phyloP scores from a whole-genome alignment of 2,113 vertebrate genomes.

The Garra rufa region DNA sequence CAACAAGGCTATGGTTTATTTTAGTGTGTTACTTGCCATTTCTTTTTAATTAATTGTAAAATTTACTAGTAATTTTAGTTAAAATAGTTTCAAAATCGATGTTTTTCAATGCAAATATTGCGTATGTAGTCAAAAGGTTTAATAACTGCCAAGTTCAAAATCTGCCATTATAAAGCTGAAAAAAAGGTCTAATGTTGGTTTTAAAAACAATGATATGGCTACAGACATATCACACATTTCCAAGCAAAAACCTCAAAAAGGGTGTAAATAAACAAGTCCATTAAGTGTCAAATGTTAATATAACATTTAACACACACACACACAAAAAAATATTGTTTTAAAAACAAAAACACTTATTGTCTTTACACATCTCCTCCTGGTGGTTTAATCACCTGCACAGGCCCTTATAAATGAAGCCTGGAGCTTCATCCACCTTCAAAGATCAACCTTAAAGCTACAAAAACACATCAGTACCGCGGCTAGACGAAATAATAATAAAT shows the following conservation, averaged over 20 bases:
- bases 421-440: not conserved
- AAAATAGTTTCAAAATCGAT: too few relatives aligned
- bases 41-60: not conserved
- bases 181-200: not conserved
- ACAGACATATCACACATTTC: not conserved
- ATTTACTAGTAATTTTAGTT: not conserved
- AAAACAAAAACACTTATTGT: not conserved
- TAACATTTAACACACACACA: not conserved
- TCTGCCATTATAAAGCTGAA: not conserved
- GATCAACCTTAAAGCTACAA: not conserved
- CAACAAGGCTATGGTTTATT: too few relatives aligned
- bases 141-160: not conserved
- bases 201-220: not conserved
- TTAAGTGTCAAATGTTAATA: not conserved
- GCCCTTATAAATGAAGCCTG: conserved; percentile 39
- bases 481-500: not conserved
- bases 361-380: not conserved
- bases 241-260: not conserved
- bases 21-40: not conserved
- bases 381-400: conserved; percentile 21
- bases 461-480: not conserved
- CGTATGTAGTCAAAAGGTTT: not conserved
- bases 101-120: too few relatives aligned
- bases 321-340: not conserved
- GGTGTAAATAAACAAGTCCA: not conserved